Evolutionary conservation across 2,797 vertebrate species (phyloP).

Genomic region (Momotus momota): DNA sequence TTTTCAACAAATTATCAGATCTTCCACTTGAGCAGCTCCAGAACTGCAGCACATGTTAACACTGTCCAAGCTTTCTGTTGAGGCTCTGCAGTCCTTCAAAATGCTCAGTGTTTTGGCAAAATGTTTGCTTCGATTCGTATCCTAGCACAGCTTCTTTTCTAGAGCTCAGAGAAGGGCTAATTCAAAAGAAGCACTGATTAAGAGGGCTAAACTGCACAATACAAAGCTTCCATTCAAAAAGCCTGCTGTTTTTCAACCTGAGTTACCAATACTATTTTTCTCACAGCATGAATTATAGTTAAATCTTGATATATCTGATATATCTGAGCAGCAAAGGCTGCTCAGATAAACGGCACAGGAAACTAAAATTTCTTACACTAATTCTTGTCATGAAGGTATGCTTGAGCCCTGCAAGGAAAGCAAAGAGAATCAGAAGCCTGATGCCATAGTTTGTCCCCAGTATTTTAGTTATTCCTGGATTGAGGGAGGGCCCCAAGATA

Average conservation of each 20-base stretch:
- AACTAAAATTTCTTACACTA: not conserved
- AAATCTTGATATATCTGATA: not conserved
- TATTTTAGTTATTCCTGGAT: not conserved
- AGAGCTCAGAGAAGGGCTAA: not conserved
- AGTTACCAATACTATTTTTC: not conserved
- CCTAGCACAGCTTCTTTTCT: not conserved
- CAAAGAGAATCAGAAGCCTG: not conserved
- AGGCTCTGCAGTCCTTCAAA: not conserved
- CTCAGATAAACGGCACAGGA: not conserved
- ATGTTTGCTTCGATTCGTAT: not conserved
- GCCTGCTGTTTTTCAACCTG: not conserved
- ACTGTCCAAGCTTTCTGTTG: not conserved
- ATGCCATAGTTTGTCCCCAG: not conserved
- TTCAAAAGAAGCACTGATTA: constrained; percentile 22
- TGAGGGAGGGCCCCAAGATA: not conserved
- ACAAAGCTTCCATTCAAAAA: constrained; percentile 38
- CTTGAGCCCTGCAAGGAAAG: not conserved
- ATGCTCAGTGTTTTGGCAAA: not conserved
- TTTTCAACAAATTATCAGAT: not conserved
- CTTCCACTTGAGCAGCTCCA: not conserved
- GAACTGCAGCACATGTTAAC: not conserved
- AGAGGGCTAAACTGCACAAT: not conserved
- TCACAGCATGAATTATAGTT: not conserved
- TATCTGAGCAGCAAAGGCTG: not conserved
- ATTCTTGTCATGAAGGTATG: not conserved